phyloP scores from a whole-genome alignment of 2,888 invertebrate genomes.

The Patella caerulea region DNA sequence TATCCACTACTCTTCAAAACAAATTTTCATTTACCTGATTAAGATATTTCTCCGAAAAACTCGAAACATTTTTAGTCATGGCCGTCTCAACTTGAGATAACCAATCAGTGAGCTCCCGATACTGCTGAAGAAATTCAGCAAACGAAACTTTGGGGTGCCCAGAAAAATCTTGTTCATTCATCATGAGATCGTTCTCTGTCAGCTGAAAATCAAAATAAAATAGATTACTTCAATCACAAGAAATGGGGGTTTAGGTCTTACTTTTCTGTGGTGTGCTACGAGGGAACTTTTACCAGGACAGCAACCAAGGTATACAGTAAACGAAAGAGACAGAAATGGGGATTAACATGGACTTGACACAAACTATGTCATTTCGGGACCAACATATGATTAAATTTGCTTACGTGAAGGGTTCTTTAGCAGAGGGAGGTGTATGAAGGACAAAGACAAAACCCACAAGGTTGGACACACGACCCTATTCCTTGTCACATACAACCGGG shows the following conservation, averaged over 20 bases:
- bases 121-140: constrained; percentile 83
- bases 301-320: too few species aligned
- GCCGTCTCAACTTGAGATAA: constrained; percentile 81
- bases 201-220: constrained; percentile 51
- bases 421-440: too few species aligned
- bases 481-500: too few species aligned
- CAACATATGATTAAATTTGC: too few species aligned
- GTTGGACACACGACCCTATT: too few species aligned
- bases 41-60: constrained; percentile 68
- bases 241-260: neutral
- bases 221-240: neutral
- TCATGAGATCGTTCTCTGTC: constrained; percentile 77
- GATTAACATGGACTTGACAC: too few species aligned
- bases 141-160: constrained; percentile 82
- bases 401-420: too few species aligned
- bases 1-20: too few species aligned
- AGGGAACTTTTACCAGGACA: too few species aligned
- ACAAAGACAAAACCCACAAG: too few species aligned
- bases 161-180: constrained; percentile 77
- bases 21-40: constrained; percentile 57
- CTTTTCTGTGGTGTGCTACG: neutral
- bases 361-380: too few species aligned
- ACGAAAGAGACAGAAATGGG: too few species aligned
- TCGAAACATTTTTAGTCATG: constrained; percentile 55
- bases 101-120: constrained; percentile 86